Conservation (phyloP, 2,888 invertebrate genomes). For the Macaria notata region DNA sequence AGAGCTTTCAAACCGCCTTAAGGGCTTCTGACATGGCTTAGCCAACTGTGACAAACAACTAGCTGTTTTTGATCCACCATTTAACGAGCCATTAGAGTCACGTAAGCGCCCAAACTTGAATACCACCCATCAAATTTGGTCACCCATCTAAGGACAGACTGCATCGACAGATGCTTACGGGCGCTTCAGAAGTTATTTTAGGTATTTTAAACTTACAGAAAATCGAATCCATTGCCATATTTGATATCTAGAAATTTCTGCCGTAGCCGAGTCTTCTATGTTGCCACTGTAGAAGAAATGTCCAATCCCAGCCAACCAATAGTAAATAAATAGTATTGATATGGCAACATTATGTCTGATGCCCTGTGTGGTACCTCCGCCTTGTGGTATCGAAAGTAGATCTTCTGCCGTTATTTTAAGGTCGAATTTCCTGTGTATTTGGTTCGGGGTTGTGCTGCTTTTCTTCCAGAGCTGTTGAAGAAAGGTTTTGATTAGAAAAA, state of each 20-base stretch:
- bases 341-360: constrained; percentile 85
- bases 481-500: constrained; percentile 6
- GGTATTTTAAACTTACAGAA: constrained; percentile 57
- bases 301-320: constrained; percentile 86
- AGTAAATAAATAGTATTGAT: constrained; percentile 85
- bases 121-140: too few relatives aligned
- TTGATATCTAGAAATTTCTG: constrained; percentile 88
- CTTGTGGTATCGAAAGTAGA: constrained; percentile 82
- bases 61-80: too few relatives aligned
- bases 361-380: constrained; percentile 84
- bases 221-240: constrained; percentile 89
- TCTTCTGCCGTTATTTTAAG: constrained; percentile 69
- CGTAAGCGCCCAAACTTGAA: too few relatives aligned
- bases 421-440: constrained; percentile 67
- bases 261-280: constrained; percentile 89
- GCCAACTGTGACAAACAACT: too few relatives aligned
- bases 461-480: constrained; percentile 73
- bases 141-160: too few relatives aligned
- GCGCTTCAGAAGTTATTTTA: too few relatives aligned
- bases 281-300: constrained; percentile 85
- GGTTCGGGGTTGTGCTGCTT: constrained; percentile 72
- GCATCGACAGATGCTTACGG: too few relatives aligned
- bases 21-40: too few relatives aligned
- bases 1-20: too few relatives aligned
- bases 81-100: too few relatives aligned